Evolutionary conservation across 1,140 invertebrate genomes (phyloP), one percentile per base, ranked within the genome.

Genomic region (Brachionus sp.): DNA sequence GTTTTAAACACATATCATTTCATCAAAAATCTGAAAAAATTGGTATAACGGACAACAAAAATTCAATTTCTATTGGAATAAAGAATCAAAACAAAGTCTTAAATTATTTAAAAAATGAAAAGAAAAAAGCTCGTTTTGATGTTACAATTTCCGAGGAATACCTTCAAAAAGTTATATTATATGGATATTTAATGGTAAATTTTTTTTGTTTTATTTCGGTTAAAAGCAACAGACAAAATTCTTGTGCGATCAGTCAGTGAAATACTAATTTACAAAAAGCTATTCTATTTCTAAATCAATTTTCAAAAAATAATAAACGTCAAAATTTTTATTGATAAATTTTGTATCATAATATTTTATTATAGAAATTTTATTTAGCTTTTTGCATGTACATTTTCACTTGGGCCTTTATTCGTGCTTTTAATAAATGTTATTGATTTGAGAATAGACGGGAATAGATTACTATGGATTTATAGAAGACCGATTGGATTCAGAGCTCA

Each of bases 141-240:
- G 88, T 89, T 82, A 90, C 90, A 83, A 88, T 89, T 0, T 84
- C 88, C n/a, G 85, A 85, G 13, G 89, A 90, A 84, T 90, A 89
- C 82, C 89, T 86, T 23, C 89, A 90, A 84, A 90, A 90, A 86
- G 86, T 90, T 29, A 89, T 90, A 3, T 86, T 88, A 25, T 90
- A 89, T 84, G 89, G 89, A 44, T 90, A 89, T 84, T 84, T 90
- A 33, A 87, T 90, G 87, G 89, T 90, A 84, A 84, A 85, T 85
- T 9, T 2, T 29, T 44, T 25, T 85, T 75, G 0, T 16, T 5
- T 33, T 46, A 42, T 29, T 29, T 29, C 29, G 29, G 29, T 29
- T 29, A 2, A 29, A 29, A 29, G 1, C 29, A 29, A 29, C 29
- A 3, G 37, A 83, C 33, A 77, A n/a, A 13, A 19, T 35, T 57